Percentiles rank a stretch among this genome's conserved stretches.
Evolutionary conservation across 2,888 invertebrate genomes (phyloP).

Genomic region (Pyrocoelia pectoralis): DNA sequence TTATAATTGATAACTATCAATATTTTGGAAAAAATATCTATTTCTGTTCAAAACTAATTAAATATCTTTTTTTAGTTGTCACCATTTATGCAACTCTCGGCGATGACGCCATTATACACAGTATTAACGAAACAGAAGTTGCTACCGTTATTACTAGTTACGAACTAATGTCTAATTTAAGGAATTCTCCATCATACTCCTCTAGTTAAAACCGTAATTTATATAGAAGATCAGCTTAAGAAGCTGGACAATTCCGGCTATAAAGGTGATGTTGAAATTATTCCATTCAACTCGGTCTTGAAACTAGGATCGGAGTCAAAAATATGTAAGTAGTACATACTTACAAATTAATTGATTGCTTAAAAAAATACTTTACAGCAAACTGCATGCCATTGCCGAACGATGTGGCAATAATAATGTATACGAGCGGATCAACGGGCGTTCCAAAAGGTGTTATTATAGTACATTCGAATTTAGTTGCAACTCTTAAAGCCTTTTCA

Average conservation of each 20-base stretch:
- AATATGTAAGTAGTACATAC: constrained; percentile 59
- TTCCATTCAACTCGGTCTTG: constrained; percentile 78
- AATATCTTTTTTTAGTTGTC: constrained; percentile 78
- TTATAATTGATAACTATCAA: too few species aligned
- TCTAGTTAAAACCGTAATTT: constrained; percentile 79
- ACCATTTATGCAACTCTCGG: constrained; percentile 97
- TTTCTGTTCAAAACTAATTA: too few species aligned
- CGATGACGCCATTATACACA: constrained; percentile 95
- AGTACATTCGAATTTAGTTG: constrained; percentile 82
- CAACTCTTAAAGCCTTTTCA: constrained; percentile 82
- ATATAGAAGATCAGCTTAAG: constrained; percentile 88
- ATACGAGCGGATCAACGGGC: constrained; percentile 97
- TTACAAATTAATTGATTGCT: too few species aligned
- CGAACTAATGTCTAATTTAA: constrained; percentile 91
- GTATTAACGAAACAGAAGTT: constrained; percentile 96
- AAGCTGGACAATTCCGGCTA: constrained; percentile 74
- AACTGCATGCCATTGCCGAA: constrained; percentile 69
- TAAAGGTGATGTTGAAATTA: constrained; percentile 75
- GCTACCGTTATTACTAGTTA: constrained; percentile 91
- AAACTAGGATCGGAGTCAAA: constrained; percentile 61
- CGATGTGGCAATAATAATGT: constrained; percentile 97
- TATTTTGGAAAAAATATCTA: too few species aligned
- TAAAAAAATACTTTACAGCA: too few species aligned
- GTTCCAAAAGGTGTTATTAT: constrained; percentile 90
- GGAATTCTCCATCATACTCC: constrained; percentile 78